Evolutionary conservation across 2,113 vertebrate species (phyloP), one percentile per base, ranked within the genome.

Genomic region (Semicossyphus pulcher): DNA sequence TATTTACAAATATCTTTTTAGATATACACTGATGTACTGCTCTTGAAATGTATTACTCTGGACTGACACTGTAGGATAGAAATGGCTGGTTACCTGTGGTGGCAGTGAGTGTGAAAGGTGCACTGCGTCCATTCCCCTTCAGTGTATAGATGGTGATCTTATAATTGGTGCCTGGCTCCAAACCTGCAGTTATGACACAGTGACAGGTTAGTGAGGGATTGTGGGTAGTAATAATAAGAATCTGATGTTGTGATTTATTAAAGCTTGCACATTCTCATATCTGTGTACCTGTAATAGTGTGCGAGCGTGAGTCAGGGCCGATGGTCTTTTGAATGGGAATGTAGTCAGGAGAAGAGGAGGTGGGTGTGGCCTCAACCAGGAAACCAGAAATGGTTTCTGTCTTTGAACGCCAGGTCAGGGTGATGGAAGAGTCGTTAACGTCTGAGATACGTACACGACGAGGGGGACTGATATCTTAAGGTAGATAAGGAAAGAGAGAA

Each of bases 401-500:
- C 93, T 98, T 99, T 47, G 95, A 94, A 69, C 97, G 94, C 97
- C 98, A 99, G 37, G 91, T 96, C 26, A 99, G 94, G 25, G 95
- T 96, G 89, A 99, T 94, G 86, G 96, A 94, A 2, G 95, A 96
- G 83, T 98, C 98, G 0, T 96, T 99, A 7, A 95, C 91, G 20
- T 96, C 95, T 0, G 93, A 91, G 86, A 99, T 94, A 0, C 96
- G 95, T 2, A 97, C 95, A 7, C 96, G 95, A 32, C 97, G 96
- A 75, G 98, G 98, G 1, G 97, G 95, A 59, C 96, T 97, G 76
- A 99, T 94, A 75, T 95, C 98, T 99, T 86, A 4, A 85, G 16
- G 11, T 1, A 7, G 8, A 63, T 0, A 34, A 72, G 47, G 21
- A 56, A 51, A 11, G 28, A 36, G 2, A 51, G 28, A 32, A 23